Evolutionary conservation across 2,888 invertebrate genomes (phyloP).

Genomic region (Yponomeuta sedellus): DNA sequence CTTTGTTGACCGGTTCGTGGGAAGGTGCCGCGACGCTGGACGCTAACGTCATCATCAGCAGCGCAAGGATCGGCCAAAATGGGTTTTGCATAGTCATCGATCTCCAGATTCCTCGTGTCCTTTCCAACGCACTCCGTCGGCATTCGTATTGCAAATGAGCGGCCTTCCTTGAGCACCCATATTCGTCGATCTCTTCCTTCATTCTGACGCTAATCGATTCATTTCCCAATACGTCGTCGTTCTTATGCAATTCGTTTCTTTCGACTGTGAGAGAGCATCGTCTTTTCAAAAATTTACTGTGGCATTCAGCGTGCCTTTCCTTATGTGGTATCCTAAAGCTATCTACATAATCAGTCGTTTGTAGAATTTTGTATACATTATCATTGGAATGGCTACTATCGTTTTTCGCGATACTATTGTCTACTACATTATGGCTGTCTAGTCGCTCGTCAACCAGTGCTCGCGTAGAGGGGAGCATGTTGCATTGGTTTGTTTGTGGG

Average conservation of each 20-base stretch:
- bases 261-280: conserved; percentile 38
- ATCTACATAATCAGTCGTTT: conserved; percentile 61
- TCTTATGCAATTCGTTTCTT: conserved; percentile 44
- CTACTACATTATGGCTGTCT: conserved; percentile 29
- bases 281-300: conserved; percentile 40
- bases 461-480: conserved; percentile 21
- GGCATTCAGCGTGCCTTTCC: conserved; percentile 38
- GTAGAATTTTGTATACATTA: conserved; percentile 48
- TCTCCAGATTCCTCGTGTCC: conserved; percentile 48
- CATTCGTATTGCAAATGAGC: conserved; percentile 66
- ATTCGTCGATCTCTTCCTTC: conserved; percentile 50
- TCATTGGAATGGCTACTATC: conserved; percentile 56
- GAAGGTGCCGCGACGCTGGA: conserved; percentile 50
- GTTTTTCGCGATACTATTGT: conserved; percentile 38
- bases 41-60: conserved; percentile 51
- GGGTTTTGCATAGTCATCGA: conserved; percentile 55
- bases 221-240: conserved; percentile 53
- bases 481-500: conserved; percentile 20
- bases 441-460: conserved; percentile 27
- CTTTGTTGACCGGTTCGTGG: neutral
- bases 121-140: conserved; percentile 41
- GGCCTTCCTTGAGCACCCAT: conserved; percentile 51
- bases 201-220: conserved; percentile 52
- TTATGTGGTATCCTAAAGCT: conserved; percentile 52
- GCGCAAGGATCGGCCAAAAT: conserved; percentile 33